Evolutionary conservation across 2,113 vertebrate genomes (phyloP).

Genomic region (Ageneiosus marmoratus): DNA sequence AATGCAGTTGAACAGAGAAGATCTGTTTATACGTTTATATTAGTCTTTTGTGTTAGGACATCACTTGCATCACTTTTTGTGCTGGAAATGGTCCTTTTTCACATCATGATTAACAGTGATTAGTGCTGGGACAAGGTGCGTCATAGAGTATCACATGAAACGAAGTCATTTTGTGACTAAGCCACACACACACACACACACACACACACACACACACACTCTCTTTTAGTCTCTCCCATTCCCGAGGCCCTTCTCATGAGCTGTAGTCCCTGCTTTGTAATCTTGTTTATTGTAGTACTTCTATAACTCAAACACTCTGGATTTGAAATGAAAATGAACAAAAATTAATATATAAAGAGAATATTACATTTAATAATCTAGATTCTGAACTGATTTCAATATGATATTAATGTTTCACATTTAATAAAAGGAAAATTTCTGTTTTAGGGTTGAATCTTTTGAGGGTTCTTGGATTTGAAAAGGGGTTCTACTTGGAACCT

Average conservation of each 20-base stretch:
- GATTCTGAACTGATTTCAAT: background rate
- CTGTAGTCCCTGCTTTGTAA: background rate
- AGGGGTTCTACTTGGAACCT: background rate
- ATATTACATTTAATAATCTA: background rate
- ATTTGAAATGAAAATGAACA: background rate
- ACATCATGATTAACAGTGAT: background rate
- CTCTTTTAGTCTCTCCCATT: constrained; percentile 31
- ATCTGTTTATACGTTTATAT: too few relatives aligned
- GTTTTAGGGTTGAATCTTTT: background rate
- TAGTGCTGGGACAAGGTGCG: constrained; percentile 11
- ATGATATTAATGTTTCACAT: background rate
- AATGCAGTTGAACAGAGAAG: background rate
- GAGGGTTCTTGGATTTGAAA: background rate
- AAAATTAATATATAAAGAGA: too few relatives aligned
- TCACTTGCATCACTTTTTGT: background rate
- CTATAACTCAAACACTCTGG: background rate
- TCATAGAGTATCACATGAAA: constrained; percentile 47
- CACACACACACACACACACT: constrained; percentile 26
- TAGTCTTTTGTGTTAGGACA: background rate
- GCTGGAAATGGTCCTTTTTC: background rate
- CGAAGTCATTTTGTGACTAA: constrained; percentile 43
- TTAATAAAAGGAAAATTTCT: background rate
- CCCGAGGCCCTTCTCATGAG: constrained; percentile 25
- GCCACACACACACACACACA: constrained; percentile 17
- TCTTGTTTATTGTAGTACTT: constrained; percentile 1